phyloP scores from a whole-genome alignment of 2,113 vertebrate species.

The Dipodomys stephensi region DNA sequence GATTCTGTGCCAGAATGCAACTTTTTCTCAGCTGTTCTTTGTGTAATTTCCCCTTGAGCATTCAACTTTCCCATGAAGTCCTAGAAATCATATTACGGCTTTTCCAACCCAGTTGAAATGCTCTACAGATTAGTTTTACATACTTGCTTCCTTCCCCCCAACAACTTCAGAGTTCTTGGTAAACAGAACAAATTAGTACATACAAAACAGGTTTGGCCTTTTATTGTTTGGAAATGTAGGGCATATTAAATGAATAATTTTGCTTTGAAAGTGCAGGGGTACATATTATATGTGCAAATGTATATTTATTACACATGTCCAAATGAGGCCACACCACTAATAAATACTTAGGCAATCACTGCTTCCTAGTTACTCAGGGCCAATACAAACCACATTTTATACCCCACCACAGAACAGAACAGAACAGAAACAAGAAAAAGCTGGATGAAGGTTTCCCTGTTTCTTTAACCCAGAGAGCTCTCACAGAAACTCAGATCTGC shows the following conservation, averaged over 20 bases:
- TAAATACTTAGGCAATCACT: slow-evolving; percentile 83
- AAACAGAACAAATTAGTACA: slow-evolving; percentile 76
- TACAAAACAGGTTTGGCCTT: slow-evolving; percentile 80
- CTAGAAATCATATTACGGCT: slow-evolving; percentile 87
- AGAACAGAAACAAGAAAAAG: slow-evolving; percentile 83
- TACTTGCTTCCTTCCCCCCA: slow-evolving; percentile 66
- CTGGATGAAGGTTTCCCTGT: slow-evolving; percentile 80
- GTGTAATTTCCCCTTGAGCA: slow-evolving; percentile 86
- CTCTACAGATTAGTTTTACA: slow-evolving; percentile 81
- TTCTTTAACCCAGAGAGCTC: slow-evolving; percentile 81
- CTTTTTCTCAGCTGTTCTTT: slow-evolving; percentile 90
- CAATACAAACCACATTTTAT: slow-evolving; percentile 83
- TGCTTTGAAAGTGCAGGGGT: slow-evolving; percentile 84
- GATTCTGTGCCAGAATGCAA: slow-evolving; percentile 91
- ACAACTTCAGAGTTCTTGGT: slow-evolving; percentile 75
- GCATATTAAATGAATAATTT: slow-evolving; percentile 78
- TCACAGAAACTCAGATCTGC: slow-evolving; percentile 77
- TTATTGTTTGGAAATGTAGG: slow-evolving; percentile 80
- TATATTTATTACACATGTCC: slow-evolving; percentile 78
- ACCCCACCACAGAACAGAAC: slow-evolving; percentile 81
- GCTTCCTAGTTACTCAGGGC: slow-evolving; percentile 81
- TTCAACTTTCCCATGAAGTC: slow-evolving; percentile 91
- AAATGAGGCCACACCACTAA: slow-evolving; percentile 82
- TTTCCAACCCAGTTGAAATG: slow-evolving; percentile 83
- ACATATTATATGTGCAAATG: slow-evolving; percentile 78